Percentiles rank a stretch among this genome's conserved stretches.
Evolutionary conservation across 2,797 vertebrate genomes (phyloP).

Genomic region (Acanthornis magna): DNA sequence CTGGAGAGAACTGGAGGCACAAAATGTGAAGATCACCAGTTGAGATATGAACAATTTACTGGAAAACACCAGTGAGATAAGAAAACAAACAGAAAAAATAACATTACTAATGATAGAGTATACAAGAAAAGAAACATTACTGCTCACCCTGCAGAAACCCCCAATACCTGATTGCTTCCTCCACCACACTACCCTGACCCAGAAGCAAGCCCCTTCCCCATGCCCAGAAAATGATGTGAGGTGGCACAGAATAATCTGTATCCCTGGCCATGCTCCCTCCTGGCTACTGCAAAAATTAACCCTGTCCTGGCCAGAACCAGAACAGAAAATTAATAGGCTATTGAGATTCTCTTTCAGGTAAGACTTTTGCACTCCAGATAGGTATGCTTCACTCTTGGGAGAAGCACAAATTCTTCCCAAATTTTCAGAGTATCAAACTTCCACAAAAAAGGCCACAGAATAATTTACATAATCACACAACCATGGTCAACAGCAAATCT

Average conservation of each 20-base stretch:
- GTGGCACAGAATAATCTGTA: background rate
- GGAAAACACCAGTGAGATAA: background rate
- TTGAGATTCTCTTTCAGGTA: background rate
- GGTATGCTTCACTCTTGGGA: background rate
- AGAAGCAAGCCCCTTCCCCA: background rate
- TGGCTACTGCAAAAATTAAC: background rate
- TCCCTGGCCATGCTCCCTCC: background rate
- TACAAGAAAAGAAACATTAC: background rate
- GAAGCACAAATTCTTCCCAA: background rate
- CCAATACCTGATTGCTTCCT: background rate
- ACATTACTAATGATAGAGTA: background rate
- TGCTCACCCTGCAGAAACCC: background rate
- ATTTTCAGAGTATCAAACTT: background rate
- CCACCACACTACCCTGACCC: background rate
- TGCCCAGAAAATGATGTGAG: background rate
- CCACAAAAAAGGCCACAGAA: background rate
- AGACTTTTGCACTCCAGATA: background rate
- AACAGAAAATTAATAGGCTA: background rate
- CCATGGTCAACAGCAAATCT: background rate
- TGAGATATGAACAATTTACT: background rate
- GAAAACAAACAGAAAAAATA: background rate
- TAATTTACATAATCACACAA: background rate
- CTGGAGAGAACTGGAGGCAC: background rate
- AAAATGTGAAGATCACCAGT: background rate
- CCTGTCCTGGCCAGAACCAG: background rate